These are phyloP conservation scores for Chascanopsetta lugubris DNA, from an alignment of 2,113 vertebrate species.

Conservation along the genomic window DNA sequence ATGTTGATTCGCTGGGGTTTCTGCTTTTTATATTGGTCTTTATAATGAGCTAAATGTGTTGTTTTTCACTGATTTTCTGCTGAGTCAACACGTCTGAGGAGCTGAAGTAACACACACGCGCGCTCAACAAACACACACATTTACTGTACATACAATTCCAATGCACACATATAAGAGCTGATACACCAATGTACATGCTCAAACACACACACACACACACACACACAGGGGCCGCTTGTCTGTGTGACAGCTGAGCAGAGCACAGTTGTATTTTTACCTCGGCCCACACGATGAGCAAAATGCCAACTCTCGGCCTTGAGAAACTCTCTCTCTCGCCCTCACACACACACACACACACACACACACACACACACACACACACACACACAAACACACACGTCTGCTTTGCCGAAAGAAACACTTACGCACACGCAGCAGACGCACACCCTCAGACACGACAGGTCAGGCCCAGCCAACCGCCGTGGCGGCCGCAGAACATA, in stretches of 20 bases:
- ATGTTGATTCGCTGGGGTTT: slow-evolving; percentile 12
- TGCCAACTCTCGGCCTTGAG: slow-evolving; percentile 76
- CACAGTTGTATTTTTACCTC: slow-evolving; percentile 76
- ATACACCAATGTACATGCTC: not conserved
- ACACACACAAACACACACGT: too few relatives aligned
- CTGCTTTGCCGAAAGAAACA: slow-evolving; percentile 21
- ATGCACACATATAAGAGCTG: not conserved
- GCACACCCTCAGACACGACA: slow-evolving; percentile 69
- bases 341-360: slow-evolving; percentile 27
- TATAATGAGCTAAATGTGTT: not conserved
- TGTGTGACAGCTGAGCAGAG: slow-evolving; percentile 68
- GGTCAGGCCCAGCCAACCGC: slow-evolving; percentile 69
- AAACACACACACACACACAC: slow-evolving; percentile 28
- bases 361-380: too few relatives aligned
- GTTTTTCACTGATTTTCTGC: not conserved
- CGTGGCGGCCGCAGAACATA: slow-evolving; percentile 71
- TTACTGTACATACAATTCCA: slow-evolving; percentile 11
- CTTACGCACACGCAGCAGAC: slow-evolving; percentile 51
- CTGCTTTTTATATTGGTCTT: not conserved
- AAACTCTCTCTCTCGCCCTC: slow-evolving; percentile 42
- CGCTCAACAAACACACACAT: not conserved
- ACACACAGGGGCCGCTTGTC: slow-evolving; percentile 46
- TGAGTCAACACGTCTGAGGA: slow-evolving; percentile 36
- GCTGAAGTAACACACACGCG: not conserved
- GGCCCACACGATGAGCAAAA: slow-evolving; percentile 73